A percentile compares a stretch with the other conserved stretches of the same genome.
These are phyloP conservation scores for Delphinapterus leucas DNA, from an alignment of 2,113 vertebrate species.

Conservation along the genomic window DNA sequence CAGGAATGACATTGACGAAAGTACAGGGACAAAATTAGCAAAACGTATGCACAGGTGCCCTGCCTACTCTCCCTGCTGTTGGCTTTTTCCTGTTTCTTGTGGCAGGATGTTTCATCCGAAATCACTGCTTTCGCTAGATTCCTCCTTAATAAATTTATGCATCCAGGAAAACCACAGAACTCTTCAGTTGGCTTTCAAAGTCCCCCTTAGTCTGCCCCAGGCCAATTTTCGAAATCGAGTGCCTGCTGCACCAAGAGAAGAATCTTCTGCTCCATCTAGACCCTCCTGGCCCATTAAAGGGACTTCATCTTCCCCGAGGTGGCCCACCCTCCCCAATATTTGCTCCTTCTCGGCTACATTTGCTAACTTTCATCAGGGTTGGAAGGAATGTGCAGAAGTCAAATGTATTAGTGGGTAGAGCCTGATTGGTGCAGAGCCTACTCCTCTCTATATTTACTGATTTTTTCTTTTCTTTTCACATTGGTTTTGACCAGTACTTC, in stretches of 20 bases:
- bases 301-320: not conserved
- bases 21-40: not conserved
- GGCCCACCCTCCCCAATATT: not conserved
- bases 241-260: not conserved
- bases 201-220: not conserved
- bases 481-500: not conserved
- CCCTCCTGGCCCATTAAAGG: not conserved
- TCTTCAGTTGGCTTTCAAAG: not conserved
- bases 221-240: not conserved
- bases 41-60: not conserved
- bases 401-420: not conserved
- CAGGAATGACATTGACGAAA: not conserved
- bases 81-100: not conserved
- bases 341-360: not conserved
- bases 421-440: accelerated
- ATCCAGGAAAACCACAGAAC: not conserved
- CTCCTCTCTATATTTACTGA: not conserved
- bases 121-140: not conserved
- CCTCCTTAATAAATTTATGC: not conserved
- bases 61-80: not conserved
- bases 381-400: not conserved
- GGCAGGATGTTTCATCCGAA: not conserved
- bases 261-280: not conserved
- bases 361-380: not conserved
- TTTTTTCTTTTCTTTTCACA: not conserved